Conservation (phyloP, 2,113 vertebrate species). For the Scophthalmus maximus region DNA sequence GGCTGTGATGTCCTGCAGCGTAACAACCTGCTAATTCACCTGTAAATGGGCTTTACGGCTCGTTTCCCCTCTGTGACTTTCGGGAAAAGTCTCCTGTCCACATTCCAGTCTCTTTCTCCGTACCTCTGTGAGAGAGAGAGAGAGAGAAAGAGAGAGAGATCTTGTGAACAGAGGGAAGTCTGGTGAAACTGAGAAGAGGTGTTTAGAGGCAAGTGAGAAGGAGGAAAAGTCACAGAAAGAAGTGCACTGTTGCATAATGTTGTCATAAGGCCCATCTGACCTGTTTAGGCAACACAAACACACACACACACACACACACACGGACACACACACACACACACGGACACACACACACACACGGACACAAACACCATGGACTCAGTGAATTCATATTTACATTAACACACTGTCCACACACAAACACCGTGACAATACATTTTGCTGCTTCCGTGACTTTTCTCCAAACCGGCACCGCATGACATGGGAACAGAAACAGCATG, state of each 20-base stretch:
- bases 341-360: conserved; percentile 2
- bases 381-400: background rate
- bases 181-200: background rate
- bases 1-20: conserved; percentile 42
- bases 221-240: conserved; percentile 6
- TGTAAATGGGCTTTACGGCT: conserved; percentile 45
- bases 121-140: background rate
- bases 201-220: conserved; percentile 8
- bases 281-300: background rate
- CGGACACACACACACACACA: background rate
- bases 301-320: conserved; percentile 26
- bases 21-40: conserved; percentile 60
- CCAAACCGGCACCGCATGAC: conserved; percentile 22
- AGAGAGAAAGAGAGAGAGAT: background rate
- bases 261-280: background rate
- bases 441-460: conserved; percentile 9
- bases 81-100: conserved; percentile 11
- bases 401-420: background rate
- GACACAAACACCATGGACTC: conserved; percentile 15
- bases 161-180: background rate
- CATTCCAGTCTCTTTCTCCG: conserved; percentile 27
- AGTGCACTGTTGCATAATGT: conserved; percentile 13
- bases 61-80: conserved; percentile 3
- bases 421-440: background rate
- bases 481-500: conserved; percentile 51